Conservation (phyloP, 2,113 vertebrate genomes). For the Elephas maximus region DNA sequence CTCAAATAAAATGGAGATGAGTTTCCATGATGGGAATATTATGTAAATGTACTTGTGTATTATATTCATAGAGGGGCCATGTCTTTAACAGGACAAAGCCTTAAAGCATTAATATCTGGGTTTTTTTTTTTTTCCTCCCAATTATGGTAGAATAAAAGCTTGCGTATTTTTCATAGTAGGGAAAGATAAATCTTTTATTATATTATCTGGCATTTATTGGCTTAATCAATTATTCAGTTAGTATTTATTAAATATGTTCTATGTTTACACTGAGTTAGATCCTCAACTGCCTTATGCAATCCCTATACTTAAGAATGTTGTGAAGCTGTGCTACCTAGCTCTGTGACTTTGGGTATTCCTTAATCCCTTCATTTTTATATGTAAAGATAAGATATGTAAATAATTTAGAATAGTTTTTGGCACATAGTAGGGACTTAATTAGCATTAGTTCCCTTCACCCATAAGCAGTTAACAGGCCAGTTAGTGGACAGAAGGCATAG, state of each 20-base stretch:
- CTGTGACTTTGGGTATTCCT: accelerated
- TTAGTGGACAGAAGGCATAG: not conserved
- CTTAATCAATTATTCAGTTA: accelerated
- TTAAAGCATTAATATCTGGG: not conserved
- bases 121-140: not conserved
- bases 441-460: not conserved
- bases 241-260: not conserved
- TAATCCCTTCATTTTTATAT: accelerated
- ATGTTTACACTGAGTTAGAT: not conserved
- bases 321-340: no score
- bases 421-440: not conserved
- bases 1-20: not conserved
- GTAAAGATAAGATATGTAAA: accelerated
- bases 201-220: not conserved
- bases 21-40: not conserved
- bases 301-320: not conserved
- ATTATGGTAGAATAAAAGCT: not conserved
- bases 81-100: no score
- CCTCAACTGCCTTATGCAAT: accelerated
- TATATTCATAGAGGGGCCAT: accelerated
- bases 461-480: not conserved
- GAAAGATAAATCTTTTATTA: not conserved
- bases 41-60: no score
- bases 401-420: not conserved
- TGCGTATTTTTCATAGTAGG: accelerated